Conservation (phyloP, 1,140 invertebrate species). For the Hesperophylax magnus region DNA sequence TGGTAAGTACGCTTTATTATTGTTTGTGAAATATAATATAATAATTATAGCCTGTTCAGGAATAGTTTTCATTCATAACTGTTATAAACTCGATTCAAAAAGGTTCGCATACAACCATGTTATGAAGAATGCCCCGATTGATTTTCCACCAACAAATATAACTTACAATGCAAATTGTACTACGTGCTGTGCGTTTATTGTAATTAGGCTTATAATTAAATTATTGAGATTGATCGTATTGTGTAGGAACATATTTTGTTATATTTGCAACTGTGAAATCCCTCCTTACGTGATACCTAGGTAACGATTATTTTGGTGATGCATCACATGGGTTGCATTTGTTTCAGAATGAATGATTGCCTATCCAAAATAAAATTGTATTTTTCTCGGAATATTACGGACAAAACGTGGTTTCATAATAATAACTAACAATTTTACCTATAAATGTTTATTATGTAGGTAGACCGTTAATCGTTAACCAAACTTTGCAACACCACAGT, state of each 20-base stretch:
- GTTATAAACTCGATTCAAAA: not conserved
- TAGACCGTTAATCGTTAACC: conserved; percentile 3
- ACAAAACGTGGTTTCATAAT: no score
- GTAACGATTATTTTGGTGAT: not conserved
- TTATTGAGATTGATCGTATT: not conserved
- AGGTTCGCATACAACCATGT: not conserved
- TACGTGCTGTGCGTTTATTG: not conserved
- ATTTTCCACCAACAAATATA: not conserved
- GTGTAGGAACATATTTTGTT: no score
- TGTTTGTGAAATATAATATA: not conserved
- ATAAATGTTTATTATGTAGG: not conserved
- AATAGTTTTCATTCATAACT: conserved; percentile 21
- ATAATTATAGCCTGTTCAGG: not conserved
- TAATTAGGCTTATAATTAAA: not conserved
- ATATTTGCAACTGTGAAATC: no score
- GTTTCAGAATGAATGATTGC: not conserved
- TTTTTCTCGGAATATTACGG: no score
- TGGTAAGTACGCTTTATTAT: conserved; percentile 1
- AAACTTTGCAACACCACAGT: not conserved
- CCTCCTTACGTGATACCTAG: no score
- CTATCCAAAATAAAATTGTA: not conserved
- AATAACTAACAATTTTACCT: no score
- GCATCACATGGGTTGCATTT: conserved; percentile 31
- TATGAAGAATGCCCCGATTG: conserved; percentile 7
- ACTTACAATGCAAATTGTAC: not conserved